These are phyloP conservation scores for Tetramorium simillimum DNA, from an alignment of 1,140 invertebrate genomes.

Conservation along the genomic window DNA sequence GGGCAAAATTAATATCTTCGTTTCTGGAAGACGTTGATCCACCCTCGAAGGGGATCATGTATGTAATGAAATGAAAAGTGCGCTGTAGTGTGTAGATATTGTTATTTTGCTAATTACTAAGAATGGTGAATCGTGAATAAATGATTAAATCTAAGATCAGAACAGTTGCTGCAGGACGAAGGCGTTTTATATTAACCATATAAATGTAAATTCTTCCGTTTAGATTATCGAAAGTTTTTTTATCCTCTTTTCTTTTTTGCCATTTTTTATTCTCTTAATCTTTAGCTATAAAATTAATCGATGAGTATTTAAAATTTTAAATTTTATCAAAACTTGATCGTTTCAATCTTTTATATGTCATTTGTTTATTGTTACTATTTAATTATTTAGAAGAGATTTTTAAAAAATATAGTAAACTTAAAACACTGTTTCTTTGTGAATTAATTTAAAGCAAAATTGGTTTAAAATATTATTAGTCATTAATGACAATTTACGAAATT, in stretches of 20 bases:
- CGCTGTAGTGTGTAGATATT: slow-evolving; percentile 25
- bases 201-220: background rate
- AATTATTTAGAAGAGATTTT: background rate
- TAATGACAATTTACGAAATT: background rate
- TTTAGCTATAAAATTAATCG: background rate
- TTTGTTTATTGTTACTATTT: background rate
- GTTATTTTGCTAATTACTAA: slow-evolving; percentile 41
- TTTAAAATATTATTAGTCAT: background rate
- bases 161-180: background rate
- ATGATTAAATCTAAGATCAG: slow-evolving; percentile 56
- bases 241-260: background rate
- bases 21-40: slow-evolving; percentile 75
- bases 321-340: background rate
- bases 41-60: slow-evolving; percentile 34
- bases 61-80: slow-evolving; percentile 40
- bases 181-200: background rate
- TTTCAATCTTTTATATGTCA: background rate
- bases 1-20: slow-evolving; percentile 70
- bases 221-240: background rate
- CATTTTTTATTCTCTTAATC: background rate
- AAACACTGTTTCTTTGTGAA: background rate
- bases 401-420: background rate
- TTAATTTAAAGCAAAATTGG: background rate
- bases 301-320: background rate
- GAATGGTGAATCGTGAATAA: slow-evolving; percentile 14